phyloP scores from a whole-genome alignment of 2,888 invertebrate species.

The Odontothrips loti region DNA sequence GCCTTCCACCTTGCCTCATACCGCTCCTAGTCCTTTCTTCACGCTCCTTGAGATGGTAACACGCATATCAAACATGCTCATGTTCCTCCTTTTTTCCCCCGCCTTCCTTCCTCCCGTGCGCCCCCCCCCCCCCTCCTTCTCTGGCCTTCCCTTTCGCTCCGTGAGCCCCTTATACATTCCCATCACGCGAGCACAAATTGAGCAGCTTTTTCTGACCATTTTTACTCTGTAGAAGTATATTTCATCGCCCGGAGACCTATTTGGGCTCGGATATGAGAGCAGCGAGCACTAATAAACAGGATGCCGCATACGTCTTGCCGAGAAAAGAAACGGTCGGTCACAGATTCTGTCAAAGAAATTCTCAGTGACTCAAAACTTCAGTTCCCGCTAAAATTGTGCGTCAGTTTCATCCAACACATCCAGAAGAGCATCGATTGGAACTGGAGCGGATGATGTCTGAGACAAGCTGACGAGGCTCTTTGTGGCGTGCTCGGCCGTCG shows the following conservation, averaged over 20 bases:
- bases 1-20: too few relatives aligned
- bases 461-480: too few relatives aligned
- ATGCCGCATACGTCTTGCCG: too few relatives aligned
- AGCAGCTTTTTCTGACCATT: constrained; percentile 3
- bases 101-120: background rate
- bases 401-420: too few relatives aligned
- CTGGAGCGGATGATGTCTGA: too few relatives aligned
- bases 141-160: background rate
- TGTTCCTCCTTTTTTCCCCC: background rate
- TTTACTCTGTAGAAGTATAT: background rate
- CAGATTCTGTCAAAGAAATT: too few relatives aligned
- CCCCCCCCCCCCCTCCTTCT: background rate
- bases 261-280: background rate
- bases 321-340: too few relatives aligned
- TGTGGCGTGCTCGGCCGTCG: too few relatives aligned
- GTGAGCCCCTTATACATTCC: background rate
- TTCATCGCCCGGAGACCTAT: background rate
- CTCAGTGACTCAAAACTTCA: too few relatives aligned
- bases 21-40: background rate
- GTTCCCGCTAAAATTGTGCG: too few relatives aligned
- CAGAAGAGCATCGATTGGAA: too few relatives aligned
- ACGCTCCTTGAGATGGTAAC: constrained; percentile 6
- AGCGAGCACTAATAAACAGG: background rate
- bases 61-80: constrained; percentile 6
- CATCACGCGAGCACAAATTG: constrained; percentile 26